phyloP scores from a whole-genome alignment of 2,888 invertebrate genomes.

The Salticus scenicus region DNA sequence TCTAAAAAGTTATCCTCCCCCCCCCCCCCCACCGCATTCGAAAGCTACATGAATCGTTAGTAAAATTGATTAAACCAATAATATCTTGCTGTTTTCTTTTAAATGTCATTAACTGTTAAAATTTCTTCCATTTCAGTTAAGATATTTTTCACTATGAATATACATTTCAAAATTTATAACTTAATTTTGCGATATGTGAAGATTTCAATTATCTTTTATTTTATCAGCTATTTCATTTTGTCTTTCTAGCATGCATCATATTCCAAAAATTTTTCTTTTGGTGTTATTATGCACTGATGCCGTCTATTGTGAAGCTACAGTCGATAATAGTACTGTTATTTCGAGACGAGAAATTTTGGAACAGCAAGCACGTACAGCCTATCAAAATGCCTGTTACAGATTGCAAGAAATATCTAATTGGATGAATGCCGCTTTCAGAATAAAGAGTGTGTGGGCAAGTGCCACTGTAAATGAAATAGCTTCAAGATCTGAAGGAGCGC shows the following conservation, averaged over 20 bases:
- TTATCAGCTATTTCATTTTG: not conserved
- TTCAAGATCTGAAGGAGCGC: not conserved
- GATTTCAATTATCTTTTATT: no score
- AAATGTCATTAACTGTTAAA: no score
- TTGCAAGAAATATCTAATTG: constrained; percentile 41
- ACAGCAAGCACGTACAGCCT: constrained; percentile 21
- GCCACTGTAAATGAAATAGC: not conserved
- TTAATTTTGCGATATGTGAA: no score
- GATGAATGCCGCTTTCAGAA: constrained; percentile 48
- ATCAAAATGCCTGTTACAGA: constrained; percentile 28
- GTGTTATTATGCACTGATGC: not conserved
- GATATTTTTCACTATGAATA: no score
- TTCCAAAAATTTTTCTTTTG: not conserved
- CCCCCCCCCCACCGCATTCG: no score
- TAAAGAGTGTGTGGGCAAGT: constrained; percentile 40
- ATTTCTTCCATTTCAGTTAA: no score
- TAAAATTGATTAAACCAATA: no score
- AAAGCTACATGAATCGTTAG: no score
- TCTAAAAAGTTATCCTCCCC: no score
- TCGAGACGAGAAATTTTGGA: constrained; percentile 11
- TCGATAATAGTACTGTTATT: not conserved
- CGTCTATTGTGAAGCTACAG: not conserved
- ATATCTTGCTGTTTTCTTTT: no score
- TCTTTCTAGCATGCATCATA: not conserved
- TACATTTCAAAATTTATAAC: no score